Evolutionary conservation across 2,797 vertebrate species (phyloP), one percentile per base, ranked within the genome.

Genomic region (Myiotriccus ornatus): DNA sequence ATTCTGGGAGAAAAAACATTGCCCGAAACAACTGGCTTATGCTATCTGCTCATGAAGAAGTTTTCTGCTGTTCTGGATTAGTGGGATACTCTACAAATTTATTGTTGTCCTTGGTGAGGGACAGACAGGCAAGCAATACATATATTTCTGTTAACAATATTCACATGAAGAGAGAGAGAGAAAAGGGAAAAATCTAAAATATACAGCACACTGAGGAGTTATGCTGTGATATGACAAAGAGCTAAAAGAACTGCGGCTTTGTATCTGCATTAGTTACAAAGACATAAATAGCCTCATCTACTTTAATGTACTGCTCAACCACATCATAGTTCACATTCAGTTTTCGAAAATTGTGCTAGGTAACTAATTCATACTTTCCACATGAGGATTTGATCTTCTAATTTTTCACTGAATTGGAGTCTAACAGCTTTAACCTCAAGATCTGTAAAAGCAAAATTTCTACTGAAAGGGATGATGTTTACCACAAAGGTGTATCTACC

Each of bases 311-410:
- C 41, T 95, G n/a, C 75, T 88, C 70, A 92, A 73, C 44, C 28
- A 85, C 71, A 85, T 67, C 20, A 56, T 27, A 67, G 34, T 67
- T 84, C 39, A 60, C 79, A 78, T 93, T 87, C 52, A 62, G 60
- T 39, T 90, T 97, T 89, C 92, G 86, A 84, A 80, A 79, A 80
- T 6, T 70, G 65, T 67, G 70, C 80, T 69, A 70, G 34, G 75
- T 89, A 94, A 96, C 84, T 92, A 94, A 95, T 92, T 89, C 49
- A 34, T 78, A 52, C 34, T 71, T 95, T 96, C 59, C 59, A 85
- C 39, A 16, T 23, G 27, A 79, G 27, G 41, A 90, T 95, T 88
- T 95, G 44, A 71, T 95, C 88, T 94, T 78, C 49, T 87, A 78
- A 90, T 59, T 94, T 90, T 85, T 75, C 74, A 73, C 17, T 89